A percentile compares a stretch with the other conserved stretches of the same genome.
Conservation (phyloP, 2,888 invertebrate genomes). For the Caradrina clavipalpis region DNA sequence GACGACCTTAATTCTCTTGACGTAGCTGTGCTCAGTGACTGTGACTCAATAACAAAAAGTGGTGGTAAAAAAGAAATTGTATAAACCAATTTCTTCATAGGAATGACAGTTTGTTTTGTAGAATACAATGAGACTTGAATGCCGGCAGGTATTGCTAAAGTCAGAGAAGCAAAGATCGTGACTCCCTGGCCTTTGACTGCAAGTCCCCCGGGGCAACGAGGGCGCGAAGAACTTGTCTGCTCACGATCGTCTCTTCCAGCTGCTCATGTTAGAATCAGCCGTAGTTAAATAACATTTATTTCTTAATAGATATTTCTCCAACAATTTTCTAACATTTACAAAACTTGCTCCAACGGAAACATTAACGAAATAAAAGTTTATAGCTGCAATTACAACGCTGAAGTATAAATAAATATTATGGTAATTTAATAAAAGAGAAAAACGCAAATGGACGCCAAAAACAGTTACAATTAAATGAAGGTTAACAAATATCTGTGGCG, state of each 20-base stretch:
- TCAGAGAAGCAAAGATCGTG: constrained; percentile 75
- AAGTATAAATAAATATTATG: constrained; percentile 27
- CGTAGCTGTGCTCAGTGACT: constrained; percentile 53
- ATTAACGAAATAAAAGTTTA: constrained; percentile 32
- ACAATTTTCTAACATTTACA: constrained; percentile 12
- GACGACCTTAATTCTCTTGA: constrained; percentile 59
- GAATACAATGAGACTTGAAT: constrained; percentile 64
- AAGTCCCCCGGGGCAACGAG: constrained; percentile 68
- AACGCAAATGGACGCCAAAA: constrained; percentile 54
- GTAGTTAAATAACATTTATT: constrained; percentile 5
- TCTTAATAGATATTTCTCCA: constrained; percentile 11
- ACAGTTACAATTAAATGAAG: constrained; percentile 64
- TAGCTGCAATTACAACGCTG: constrained; percentile 23
- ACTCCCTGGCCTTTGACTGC: constrained; percentile 77
- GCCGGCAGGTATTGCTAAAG: constrained; percentile 67
- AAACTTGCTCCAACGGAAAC: constrained; percentile 12
- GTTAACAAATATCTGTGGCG: constrained; percentile 67
- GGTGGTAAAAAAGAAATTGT: constrained; percentile 50
- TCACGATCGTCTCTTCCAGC: constrained; percentile 64
- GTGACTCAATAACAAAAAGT: constrained; percentile 54
- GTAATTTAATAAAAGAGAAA: constrained; percentile 54
- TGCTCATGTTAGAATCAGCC: constrained; percentile 9
- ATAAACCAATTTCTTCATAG: constrained; percentile 58
- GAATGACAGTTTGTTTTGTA: constrained; percentile 51
- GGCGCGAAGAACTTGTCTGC: constrained; percentile 74